Conservation (phyloP, 2,888 invertebrate species). For the Andrena bucephala region DNA sequence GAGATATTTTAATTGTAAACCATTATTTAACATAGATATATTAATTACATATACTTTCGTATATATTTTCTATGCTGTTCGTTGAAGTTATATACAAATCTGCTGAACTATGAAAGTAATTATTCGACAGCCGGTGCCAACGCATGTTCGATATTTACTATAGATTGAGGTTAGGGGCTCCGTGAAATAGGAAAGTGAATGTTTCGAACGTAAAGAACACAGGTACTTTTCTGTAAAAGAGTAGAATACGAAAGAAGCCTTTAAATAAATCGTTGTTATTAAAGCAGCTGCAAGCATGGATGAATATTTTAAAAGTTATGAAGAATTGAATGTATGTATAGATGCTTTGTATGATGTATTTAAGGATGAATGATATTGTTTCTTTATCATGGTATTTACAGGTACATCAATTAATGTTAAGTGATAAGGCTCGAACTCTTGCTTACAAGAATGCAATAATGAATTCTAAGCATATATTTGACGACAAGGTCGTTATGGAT, state of each 20-base stretch:
- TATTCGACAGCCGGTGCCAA: no score
- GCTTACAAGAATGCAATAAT: constrained; percentile 93
- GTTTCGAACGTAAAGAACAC: background rate
- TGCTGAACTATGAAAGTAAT: background rate
- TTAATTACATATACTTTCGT: constrained; percentile 4
- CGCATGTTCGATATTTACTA: background rate
- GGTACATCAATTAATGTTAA: constrained; percentile 93
- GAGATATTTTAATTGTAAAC: background rate
- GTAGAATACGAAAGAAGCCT: background rate
- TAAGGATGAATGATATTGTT: constrained; percentile 3
- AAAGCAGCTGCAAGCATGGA: constrained; percentile 66
- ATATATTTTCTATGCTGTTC: background rate
- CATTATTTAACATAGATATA: background rate
- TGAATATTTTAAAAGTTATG: constrained; percentile 90
- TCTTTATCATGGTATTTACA: constrained; percentile 78
- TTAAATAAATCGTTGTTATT: background rate
- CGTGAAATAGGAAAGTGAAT: background rate
- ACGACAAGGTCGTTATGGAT: constrained; percentile 93
- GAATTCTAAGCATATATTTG: constrained; percentile 88
- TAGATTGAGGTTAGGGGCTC: constrained; percentile 31
- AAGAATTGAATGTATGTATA: constrained; percentile 90
- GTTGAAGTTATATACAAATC: background rate
- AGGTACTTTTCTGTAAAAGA: background rate
- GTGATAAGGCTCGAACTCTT: constrained; percentile 91
- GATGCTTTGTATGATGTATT: constrained; percentile 12